Evolutionary conservation across 2,888 invertebrate genomes (phyloP).

Genomic region (Nasonovia ribisnigri): DNA sequence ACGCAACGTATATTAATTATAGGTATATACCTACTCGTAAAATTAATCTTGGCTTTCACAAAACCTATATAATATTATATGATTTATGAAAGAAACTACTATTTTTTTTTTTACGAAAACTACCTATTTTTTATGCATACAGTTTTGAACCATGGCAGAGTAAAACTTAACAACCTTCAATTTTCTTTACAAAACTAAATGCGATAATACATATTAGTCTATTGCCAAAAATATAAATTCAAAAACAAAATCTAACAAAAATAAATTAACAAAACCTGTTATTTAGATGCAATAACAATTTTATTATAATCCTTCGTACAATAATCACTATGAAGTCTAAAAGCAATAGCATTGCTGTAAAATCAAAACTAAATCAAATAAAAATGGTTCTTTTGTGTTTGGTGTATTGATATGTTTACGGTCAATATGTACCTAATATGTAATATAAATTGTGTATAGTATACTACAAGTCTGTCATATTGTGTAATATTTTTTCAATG

Average conservation of each 20-base stretch:
- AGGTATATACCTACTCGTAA: background rate
- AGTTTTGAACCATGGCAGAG: background rate
- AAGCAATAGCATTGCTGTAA: background rate
- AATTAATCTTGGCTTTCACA: background rate
- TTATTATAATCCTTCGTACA: background rate
- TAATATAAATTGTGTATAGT: too few relatives aligned
- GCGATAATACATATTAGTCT: background rate
- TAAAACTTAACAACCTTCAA: conserved; percentile 36
- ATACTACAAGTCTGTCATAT: background rate
- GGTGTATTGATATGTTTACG: background rate
- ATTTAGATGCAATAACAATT: background rate
- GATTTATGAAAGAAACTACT: conserved; percentile 1
- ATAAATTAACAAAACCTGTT: conserved; percentile 8
- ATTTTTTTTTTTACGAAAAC: background rate
- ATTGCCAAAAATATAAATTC: background rate
- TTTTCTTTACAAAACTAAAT: background rate
- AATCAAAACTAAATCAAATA: background rate
- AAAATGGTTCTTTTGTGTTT: background rate
- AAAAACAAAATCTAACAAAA: background rate
- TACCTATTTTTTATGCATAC: background rate
- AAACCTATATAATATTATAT: background rate
- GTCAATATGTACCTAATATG: background rate
- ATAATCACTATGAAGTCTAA: background rate
- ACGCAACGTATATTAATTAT: background rate
- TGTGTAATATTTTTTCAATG: background rate